Evolutionary conservation across 2,797 vertebrate genomes (phyloP), one percentile per base, ranked within the genome.

Genomic region (Sorex maritimensis): DNA sequence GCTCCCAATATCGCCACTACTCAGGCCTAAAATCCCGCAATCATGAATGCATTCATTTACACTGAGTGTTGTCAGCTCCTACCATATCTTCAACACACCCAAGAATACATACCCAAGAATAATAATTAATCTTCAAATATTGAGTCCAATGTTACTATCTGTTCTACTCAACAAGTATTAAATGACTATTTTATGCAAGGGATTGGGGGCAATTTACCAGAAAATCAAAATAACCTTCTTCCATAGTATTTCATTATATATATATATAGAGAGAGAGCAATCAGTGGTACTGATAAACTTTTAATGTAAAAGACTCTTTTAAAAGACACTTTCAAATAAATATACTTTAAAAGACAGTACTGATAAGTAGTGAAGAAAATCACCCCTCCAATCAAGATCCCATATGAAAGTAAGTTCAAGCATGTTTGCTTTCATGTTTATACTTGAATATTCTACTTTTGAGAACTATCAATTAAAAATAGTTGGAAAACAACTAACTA

Each of bases 91-190:
- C 68, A 94, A 92, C 73, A 92, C 82, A n/a, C 17, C 41, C 41
- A 44, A 44, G 52, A 84, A 93, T 78, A 71, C 44, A 83, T 69
- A 86, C 30, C n/a, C 8, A 80, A 72, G n/a, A 82, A 95, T 83
- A 94, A 85, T 23, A 95, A 73, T 74, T n/a, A 93, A 93, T 5
- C 15, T 67, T 58, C 68, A 93, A 10, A 26, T 69, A 74, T 23
- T 46, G 11, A 17, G 49, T 65, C 26, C 81, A 69, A 34, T 84
- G 55, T 11, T 52, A 52, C 10, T 65, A 1, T 87, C 88, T 77
- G 52, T 68, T 92, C 65, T 75, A 34, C 67, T 92, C 34, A 81
- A 69, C 38, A 93, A 74, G 72, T 14, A 52, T 79, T 81, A 88
- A 92, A 85, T 41, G 89, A 67, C 79, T 89, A 24, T 55, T 94